phyloP scores from a whole-genome alignment of 2,113 vertebrate genomes.

The Vanacampus margaritifer region DNA sequence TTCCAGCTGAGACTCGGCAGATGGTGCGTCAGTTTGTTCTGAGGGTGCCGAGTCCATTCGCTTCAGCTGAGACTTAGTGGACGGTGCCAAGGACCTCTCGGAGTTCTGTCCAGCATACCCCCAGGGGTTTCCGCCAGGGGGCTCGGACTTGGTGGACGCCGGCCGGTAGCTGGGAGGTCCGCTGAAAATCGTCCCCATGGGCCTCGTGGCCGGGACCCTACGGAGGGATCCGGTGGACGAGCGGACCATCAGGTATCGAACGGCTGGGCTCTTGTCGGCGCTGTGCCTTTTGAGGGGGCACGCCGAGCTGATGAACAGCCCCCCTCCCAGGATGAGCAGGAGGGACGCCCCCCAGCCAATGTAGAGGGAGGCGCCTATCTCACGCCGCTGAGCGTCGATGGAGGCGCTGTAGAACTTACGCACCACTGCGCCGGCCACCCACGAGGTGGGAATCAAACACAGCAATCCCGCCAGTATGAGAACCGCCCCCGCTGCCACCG shows the following conservation, averaged over 20 bases:
- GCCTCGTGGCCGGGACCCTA: slow-evolving; percentile 24
- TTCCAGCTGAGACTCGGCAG: slow-evolving; percentile 63
- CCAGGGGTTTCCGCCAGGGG: slow-evolving; percentile 17
- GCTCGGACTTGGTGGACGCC: slow-evolving; percentile 31
- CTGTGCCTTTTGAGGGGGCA: slow-evolving; percentile 59
- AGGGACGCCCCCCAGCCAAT: slow-evolving; percentile 83
- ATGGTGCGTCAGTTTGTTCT: slow-evolving; percentile 38
- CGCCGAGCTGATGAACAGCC: slow-evolving; percentile 78
- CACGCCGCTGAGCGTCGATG: slow-evolving; percentile 76
- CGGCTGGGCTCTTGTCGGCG: slow-evolving; percentile 74
- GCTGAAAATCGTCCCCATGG: not conserved
- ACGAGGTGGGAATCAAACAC: slow-evolving; percentile 81
- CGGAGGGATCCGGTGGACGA: slow-evolving; percentile 52
- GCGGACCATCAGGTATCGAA: slow-evolving; percentile 75
- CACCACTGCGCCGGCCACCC: slow-evolving; percentile 80
- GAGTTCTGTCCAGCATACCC: slow-evolving; percentile 20
- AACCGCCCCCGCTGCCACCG: slow-evolving; percentile 72
- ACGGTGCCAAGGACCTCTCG: slow-evolving; percentile 45
- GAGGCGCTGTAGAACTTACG: slow-evolving; percentile 83
- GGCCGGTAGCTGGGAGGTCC: slow-evolving; percentile 33
- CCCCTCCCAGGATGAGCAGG: slow-evolving; percentile 81
- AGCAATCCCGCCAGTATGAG: slow-evolving; percentile 75
- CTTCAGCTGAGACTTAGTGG: slow-evolving; percentile 60
- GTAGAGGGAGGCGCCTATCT: slow-evolving; percentile 84
- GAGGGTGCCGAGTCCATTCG: slow-evolving; percentile 33